Percentiles rank a stretch among this genome's conserved stretches.
Evolutionary conservation across 2,797 vertebrate genomes (phyloP).

Genomic region (Peromyscus attwateri): DNA sequence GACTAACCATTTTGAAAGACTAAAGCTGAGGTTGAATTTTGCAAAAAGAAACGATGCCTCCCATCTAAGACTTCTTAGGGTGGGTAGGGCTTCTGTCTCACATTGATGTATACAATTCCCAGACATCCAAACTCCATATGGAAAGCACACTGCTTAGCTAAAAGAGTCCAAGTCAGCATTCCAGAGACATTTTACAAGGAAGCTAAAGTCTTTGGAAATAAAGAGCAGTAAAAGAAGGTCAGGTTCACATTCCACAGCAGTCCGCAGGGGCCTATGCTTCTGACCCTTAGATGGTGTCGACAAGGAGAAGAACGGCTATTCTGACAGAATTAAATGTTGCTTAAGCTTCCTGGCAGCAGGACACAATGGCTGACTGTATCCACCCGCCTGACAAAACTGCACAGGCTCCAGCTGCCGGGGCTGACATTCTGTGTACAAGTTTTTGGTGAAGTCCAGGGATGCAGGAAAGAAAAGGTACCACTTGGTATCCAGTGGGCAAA

Average conservation of each 20-base stretch:
- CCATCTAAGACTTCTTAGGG: not conserved
- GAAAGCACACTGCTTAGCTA: slow-evolving; percentile 24
- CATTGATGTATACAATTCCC: not conserved
- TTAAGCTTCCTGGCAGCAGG: not conserved
- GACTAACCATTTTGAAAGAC: slow-evolving; percentile 43
- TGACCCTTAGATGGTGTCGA: slow-evolving; percentile 47
- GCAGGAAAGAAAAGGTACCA: not conserved
- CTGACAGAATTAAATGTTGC: not conserved
- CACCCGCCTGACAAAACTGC: not conserved
- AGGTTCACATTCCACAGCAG: slow-evolving; percentile 11
- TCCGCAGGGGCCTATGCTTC: not conserved
- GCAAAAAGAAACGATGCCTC: not conserved
- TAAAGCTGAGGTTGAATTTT: slow-evolving; percentile 56
- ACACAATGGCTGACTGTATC: not conserved
- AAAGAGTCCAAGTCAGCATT: slow-evolving; percentile 50
- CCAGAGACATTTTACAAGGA: slow-evolving; percentile 41
- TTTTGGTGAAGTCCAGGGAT: not conserved
- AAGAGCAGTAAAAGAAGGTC: slow-evolving; percentile 29
- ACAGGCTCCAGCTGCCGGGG: not conserved
- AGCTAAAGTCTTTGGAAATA: slow-evolving; percentile 35
- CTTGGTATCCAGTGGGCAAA: not conserved
- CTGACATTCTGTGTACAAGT: not conserved
- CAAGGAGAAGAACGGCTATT: slow-evolving; percentile 17
- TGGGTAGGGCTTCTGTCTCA: slow-evolving; percentile 16
- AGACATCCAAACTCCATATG: slow-evolving; percentile 61